These are phyloP conservation scores for Carettochelys insculpta DNA, from an alignment of 2,113 vertebrate genomes.

Conservation along the genomic window DNA sequence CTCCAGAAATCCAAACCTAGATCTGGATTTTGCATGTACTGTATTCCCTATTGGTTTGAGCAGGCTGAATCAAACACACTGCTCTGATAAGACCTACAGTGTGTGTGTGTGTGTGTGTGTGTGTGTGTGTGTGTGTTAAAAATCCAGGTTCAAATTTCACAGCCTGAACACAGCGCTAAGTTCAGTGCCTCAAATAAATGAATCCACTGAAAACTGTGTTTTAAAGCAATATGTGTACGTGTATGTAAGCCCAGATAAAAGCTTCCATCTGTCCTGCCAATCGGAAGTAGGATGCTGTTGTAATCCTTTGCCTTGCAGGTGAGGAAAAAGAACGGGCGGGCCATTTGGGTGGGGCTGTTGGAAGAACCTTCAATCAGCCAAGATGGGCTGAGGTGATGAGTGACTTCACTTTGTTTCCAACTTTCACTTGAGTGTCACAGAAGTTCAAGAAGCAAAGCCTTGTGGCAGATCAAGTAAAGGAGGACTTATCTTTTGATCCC, in stretches of 20 bases:
- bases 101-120: neutral
- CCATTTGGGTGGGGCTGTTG: neutral
- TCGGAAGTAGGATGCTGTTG: neutral
- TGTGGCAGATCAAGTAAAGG: conserved; percentile 73
- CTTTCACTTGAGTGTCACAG: conserved; percentile 49
- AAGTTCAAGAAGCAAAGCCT: conserved; percentile 18
- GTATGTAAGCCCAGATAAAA: neutral
- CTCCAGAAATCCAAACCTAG: neutral
- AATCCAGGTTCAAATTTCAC: neutral
- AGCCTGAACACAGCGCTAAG: accelerated
- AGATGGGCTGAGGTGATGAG: neutral
- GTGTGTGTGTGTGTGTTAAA: neutral
- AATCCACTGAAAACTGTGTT: neutral
- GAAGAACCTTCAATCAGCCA: neutral
- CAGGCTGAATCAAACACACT: neutral
- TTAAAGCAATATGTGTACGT: neutral
- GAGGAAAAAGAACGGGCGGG: neutral
- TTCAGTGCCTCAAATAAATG: neutral
- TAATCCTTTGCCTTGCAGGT: neutral
- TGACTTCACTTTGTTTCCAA: neutral
- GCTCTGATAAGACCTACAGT: neutral
- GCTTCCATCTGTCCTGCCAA: neutral
- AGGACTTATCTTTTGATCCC: conserved; percentile 90
- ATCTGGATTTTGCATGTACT: accelerated
- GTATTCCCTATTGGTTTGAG: neutral